Base-by-base conservation (phyloP, 2,888 invertebrate genomes). In the Ephialtes manifestator region DNA sequence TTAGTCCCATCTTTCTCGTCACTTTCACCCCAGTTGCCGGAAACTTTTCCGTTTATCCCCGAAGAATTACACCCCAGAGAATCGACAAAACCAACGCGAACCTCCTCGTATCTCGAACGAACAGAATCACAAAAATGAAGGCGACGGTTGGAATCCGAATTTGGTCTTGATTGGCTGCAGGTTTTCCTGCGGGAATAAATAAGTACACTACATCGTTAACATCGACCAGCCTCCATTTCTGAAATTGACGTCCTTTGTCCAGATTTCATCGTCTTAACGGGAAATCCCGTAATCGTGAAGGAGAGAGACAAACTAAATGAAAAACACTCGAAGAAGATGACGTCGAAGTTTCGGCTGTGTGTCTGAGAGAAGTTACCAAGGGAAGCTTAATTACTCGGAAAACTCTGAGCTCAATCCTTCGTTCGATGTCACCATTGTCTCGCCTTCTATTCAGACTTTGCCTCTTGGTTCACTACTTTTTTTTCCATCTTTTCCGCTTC, bases 351-450 rank as follows among this genome's bases (percentile, higher is more conserved):
- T 55, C 35, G n/a, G 55, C 13, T 48, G 15, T 28, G 28, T n/a
- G 63, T 39, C 53, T 68, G 71, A 53, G 4, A 65, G 39, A 58
- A 51, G 77, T 60, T 5, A 74, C 28, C 55, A 18, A 18, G 39
- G 67, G 70, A 72, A 77, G 81, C 72, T 87, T 84, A 85, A 86
- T 88, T 86, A 87, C 87, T 86, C 85, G 85, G 83, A 84, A 86
- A 85, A 87, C 84, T 81, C 71, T 83, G 51, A 63, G 67, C n/a
- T 53, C 67, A 85, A 86, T 87, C 67, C 75, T 81, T 63, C 55
- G 77, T 48, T 46, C 46, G 24, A 48, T 75, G 70, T 31, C 65
- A 43, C 84, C 58, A 87, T 88, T 87, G 86, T 87, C 83, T 84
- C 72, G 81, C 72, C 43, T 84, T 60, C 85, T 74, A 83, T 87